Conservation (phyloP, 2,113 vertebrate genomes). For the Anser cygnoides region DNA sequence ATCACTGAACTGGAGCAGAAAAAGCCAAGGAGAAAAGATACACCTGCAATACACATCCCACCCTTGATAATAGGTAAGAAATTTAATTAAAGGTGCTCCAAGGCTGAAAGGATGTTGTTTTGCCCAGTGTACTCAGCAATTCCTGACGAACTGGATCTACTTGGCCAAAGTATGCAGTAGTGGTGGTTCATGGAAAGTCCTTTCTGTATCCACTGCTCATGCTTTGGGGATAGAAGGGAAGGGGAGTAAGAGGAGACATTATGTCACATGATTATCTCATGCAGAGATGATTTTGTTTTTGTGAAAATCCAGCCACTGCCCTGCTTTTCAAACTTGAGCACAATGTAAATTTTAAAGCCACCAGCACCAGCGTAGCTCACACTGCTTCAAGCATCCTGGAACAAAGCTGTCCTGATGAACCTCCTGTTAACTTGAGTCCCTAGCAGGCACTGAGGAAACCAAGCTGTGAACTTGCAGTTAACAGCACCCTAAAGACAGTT, state of each 20-base stretch:
- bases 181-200: neutral
- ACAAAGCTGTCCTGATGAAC: neutral
- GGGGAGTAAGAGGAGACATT: neutral
- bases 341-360: neutral
- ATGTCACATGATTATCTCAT: neutral
- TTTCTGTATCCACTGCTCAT: neutral
- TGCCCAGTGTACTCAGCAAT: neutral
- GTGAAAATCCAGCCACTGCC: neutral
- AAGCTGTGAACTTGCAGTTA: neutral
- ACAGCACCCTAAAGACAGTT: neutral
- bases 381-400: neutral
- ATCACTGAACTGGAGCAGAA: conserved; percentile 77
- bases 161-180: neutral
- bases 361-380: neutral
- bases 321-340: neutral
- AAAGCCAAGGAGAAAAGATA: conserved; percentile 93
- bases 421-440: neutral
- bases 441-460: neutral
- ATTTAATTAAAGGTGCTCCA: neutral
- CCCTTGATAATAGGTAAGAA: conserved; percentile 86
- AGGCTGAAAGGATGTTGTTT: neutral
- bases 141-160: neutral
- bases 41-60: conserved; percentile 83
- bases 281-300: neutral
- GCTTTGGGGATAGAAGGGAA: neutral